Conservation (phyloP, 2,888 invertebrate species). For the Microplitis manilae region DNA sequence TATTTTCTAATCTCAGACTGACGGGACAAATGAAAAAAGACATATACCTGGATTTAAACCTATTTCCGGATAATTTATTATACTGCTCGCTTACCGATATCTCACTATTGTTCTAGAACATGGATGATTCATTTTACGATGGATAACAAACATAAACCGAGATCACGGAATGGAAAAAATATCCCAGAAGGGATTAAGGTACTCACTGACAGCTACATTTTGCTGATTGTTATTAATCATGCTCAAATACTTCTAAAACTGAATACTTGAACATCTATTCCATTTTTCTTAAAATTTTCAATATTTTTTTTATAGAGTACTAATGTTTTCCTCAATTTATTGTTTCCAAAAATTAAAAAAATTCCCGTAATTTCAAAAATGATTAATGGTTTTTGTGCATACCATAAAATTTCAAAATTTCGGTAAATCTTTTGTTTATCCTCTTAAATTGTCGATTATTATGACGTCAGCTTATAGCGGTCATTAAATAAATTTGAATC, state of each 20-base stretch:
- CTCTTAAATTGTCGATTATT: no score
- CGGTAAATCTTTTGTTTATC: no score
- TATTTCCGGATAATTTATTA: constrained; percentile 64
- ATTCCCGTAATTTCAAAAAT: no score
- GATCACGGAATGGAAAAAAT: constrained; percentile 3
- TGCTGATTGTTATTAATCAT: constrained; percentile 64
- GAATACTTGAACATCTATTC: neutral
- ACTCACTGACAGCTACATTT: constrained; percentile 54
- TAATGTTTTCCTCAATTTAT: no score
- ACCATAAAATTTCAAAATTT: no score
- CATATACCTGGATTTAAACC: constrained; percentile 56
- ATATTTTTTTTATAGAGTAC: no score
- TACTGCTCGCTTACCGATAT: constrained; percentile 54
- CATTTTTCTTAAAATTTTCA: neutral
- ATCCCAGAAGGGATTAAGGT: constrained; percentile 32
- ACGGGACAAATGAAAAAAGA: constrained; percentile 34
- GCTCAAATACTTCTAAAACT: constrained; percentile 59
- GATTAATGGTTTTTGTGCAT: no score
- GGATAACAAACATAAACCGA: constrained; percentile 18
- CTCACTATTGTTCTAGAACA: constrained; percentile 60
- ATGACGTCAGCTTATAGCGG: no score
- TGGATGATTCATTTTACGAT: constrained; percentile 52
- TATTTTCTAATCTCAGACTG: constrained; percentile 53
- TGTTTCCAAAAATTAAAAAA: no score
- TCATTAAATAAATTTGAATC: no score